These are phyloP conservation scores for Sturnira hondurensis DNA, from an alignment of 2,113 vertebrate species.

Conservation along the genomic window DNA sequence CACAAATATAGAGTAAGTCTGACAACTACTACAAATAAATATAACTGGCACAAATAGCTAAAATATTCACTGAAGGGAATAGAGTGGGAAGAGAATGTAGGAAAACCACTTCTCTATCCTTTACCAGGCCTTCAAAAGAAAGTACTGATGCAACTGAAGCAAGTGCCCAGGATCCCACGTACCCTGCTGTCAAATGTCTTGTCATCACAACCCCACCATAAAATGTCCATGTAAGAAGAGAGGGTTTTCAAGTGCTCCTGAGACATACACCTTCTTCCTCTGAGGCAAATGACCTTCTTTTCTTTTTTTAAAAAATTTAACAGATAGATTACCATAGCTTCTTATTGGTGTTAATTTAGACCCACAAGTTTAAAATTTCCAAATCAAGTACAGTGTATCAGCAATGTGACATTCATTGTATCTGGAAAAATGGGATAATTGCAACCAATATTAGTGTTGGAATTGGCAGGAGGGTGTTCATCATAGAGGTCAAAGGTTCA, in stretches of 20 bases:
- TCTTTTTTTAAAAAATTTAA: background rate
- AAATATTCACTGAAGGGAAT: background rate
- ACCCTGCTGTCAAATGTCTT: background rate
- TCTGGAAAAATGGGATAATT: background rate
- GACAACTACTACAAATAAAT: background rate
- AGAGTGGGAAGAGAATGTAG: background rate
- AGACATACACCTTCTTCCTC: background rate
- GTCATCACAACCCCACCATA: background rate
- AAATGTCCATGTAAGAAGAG: background rate
- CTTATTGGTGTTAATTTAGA: background rate
- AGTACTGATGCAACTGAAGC: background rate
- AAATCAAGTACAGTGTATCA: background rate
- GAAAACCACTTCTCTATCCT: background rate
- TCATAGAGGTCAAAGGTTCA: conserved; percentile 10
- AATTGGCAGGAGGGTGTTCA: background rate
- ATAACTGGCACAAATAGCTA: background rate
- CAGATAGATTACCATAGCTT: background rate
- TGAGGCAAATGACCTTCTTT: background rate
- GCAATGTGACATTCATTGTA: background rate
- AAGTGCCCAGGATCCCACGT: background rate
- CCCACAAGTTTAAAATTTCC: conserved; percentile 2
- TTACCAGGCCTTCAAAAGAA: background rate
- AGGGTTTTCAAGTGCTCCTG: background rate
- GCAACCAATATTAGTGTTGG: background rate
- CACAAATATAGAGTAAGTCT: background rate